Evolutionary conservation across 2,797 vertebrate genomes (phyloP), one percentile per base, ranked within the genome.

Genomic region (Octomys mimax): DNA sequence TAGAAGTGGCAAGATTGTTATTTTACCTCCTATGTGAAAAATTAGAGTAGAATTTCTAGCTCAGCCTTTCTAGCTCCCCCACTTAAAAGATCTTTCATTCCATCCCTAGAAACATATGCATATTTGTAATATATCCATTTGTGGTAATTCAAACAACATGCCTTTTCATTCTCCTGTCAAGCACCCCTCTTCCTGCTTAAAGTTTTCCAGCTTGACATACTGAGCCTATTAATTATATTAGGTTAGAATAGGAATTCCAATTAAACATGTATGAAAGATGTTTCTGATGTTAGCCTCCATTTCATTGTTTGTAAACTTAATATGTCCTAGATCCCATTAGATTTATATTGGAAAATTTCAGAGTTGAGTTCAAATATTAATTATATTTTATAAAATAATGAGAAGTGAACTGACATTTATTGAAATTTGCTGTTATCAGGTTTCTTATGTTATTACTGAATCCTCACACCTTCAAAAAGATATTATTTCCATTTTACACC

Each of bases 11-110:
- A 61, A 92, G 89, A 91, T 70, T 94, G 68, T 96, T 95, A 81
- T 95, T 97, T 97, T 94, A 83, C 86, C 92, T 96, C 42, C 71
- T 87, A 11, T 97, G 86, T 92, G 52, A 96, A 96, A 95, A 92
- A 75, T 87, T 92, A 85, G 57, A 93, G n/a, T 87, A 31, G 79
- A 77, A 12, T 49, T 94, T 59, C 12, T 77, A 73, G 84, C 66
- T 91, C 54, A 75, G 39, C 39, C 66, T 87, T 89, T 64, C 14
- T 52, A 92, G 66, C 68, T 91, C 81, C 87, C 62, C 64, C 92
- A 68, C 5, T 14, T 89, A 80, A 95, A n/a, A 71, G 75, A 87
- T 52, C 52, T 57, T 73, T 80, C 33, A 77, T 97, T 92, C 79
- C 85, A 59, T 85, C 71, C n/a, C 70, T 14, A 59, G 89, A 87